Base-by-base conservation (phyloP, 2,888 invertebrate species). In the Branchellion lobata region DNA sequence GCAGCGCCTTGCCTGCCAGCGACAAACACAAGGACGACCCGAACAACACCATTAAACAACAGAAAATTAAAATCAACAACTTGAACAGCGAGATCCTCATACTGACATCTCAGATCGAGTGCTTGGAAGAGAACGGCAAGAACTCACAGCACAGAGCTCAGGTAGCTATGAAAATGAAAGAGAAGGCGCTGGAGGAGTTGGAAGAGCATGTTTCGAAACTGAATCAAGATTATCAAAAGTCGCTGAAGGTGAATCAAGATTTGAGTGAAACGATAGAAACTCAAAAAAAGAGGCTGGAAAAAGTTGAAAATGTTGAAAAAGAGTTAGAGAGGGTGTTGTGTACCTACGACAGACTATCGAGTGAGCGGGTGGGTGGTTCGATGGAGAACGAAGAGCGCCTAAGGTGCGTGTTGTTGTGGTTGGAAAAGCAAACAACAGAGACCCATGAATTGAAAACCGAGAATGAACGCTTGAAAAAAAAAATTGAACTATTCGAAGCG, bases 101-200 rank as follows among this genome's bases (percentile, higher is more conserved):
- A 24, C 31, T 77, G 1, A 34, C n/a, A 21, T 77, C 77, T 65
- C 77, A 77, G 31, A 53, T 77, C n/a, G 77, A 77, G 34, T 77
- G 77, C 34, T 31, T 77, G 21, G 61, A 80, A 36, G 21, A 53
- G 40, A 72, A 21, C 21, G 53, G 65, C 72, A 69, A 53, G n/a
- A 73, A 79, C 27, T 27, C 73, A 24, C 51, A 53, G n/a, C 33
- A 61, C 21, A 8, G 27, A 40, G 36, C 31, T 8, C 47, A 18
- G 2, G 47, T 21, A 40, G 36, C 11, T 57, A 18, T n/a, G 61
- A 5, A 74, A 57, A 79, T n/a, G 1, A 53, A 34, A 14, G 79
- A 79, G 33, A 69, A 76, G 8, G 80, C 76, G 33, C 68, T 36
- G 18, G 36, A 31, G 33, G n/a, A 27, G n/a, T 27, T 51, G 34